Evolutionary conservation across 2,888 invertebrate genomes (phyloP).

Genomic region (Lochmaea crataegi): DNA sequence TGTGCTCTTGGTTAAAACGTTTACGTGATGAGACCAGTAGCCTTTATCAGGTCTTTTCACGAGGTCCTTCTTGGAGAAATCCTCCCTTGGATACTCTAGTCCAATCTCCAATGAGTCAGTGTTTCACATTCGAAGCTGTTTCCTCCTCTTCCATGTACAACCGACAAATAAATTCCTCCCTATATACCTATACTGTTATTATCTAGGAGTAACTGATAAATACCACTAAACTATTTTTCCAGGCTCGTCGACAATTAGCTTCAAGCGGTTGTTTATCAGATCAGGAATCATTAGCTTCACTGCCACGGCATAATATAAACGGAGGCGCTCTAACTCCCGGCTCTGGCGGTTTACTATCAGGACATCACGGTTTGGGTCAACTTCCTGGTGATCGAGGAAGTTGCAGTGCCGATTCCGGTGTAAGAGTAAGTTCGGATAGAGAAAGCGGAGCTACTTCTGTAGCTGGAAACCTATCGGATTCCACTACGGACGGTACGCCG

Average conservation of each 20-base stretch:
- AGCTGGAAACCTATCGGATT: constrained; percentile 84
- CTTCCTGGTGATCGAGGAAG: constrained; percentile 80
- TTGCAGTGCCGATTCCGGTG: constrained; percentile 88
- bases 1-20: too few relatives aligned
- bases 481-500: constrained; percentile 79
- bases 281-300: constrained; percentile 81
- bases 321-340: constrained; percentile 75
- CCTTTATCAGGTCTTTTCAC: too few relatives aligned
- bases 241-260: constrained; percentile 80
- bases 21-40: too few relatives aligned
- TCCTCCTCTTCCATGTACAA: too few relatives aligned
- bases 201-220: too few relatives aligned
- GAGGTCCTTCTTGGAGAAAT: too few relatives aligned
- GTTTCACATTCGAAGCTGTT: too few relatives aligned
- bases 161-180: too few relatives aligned
- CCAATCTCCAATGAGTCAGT: too few relatives aligned
- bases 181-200: too few relatives aligned
- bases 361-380: constrained; percentile 66
- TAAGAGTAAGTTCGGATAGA: constrained; percentile 84
- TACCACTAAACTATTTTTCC: constrained; percentile 41
- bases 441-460: constrained; percentile 85
- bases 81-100: too few relatives aligned
- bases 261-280: constrained; percentile 86
- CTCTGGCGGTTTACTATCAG: constrained; percentile 67
- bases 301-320: constrained; percentile 70